Evolutionary conservation across 2,113 vertebrate genomes (phyloP), one percentile per base, ranked within the genome.

Genomic region (Corythornis vintsioides): DNA sequence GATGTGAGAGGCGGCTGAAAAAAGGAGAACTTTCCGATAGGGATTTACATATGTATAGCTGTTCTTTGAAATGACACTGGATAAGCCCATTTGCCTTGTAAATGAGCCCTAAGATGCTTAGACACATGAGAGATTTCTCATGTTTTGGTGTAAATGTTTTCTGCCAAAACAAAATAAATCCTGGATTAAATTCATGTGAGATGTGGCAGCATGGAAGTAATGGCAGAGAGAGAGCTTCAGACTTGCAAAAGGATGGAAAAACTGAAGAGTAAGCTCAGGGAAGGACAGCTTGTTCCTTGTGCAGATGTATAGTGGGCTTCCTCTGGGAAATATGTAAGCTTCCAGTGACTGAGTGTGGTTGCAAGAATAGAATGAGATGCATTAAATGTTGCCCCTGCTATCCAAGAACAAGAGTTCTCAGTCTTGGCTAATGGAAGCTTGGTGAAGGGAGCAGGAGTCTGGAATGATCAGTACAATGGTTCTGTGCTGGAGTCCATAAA

Each of bases 91-190:
- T 92, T 90, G 88, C 79, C 76, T 92, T 91, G 90, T 43, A 92
- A 72, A 78, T 92, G 57, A 95, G 53, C 21, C n/a, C 21, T 52
- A 57, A 90, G 69, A 43, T 3, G 40, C 83, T 88, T 48, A 88
- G 60, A 29, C 53, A 71, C 28, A 33, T 43, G 43, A 52, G 33
- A 59, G 38, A 42, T 86, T 93, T 56, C 47, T 90, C 35, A 15
- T 88, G 57, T 83, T 90, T 83, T 83, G 42, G n/a, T 79, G 40
- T 42, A 67, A 91, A 52, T 74, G 52, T 88, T 88, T 93, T 81
- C 80, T 86, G 72, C 72, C 72, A 74, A 28, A 94, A 86, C 57
- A 28, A 85, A 76, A n/a, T 80, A 85, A 85, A 63, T 81, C 53
- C 60, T 25, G 28, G 64, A 77, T 83, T 77, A 74, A 86, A 78